These are phyloP conservation scores for Zophobas atratus DNA, from an alignment of 1,140 invertebrate genomes.

Conservation along the genomic window DNA sequence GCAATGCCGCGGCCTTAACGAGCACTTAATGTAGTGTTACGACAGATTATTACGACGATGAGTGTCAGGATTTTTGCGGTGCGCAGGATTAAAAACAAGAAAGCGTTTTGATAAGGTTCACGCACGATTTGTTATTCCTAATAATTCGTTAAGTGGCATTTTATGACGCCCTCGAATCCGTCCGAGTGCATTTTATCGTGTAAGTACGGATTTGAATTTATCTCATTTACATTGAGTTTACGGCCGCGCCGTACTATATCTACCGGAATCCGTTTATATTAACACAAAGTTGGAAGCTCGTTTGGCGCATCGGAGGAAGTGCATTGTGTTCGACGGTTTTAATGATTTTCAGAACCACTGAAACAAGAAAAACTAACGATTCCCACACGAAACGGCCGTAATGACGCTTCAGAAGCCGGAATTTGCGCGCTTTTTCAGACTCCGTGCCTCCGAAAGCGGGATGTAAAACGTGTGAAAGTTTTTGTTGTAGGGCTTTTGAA, in stretches of 20 bases:
- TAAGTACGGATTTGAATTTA: slow-evolving; percentile 38
- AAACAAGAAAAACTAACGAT: slow-evolving; percentile 37
- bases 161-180: slow-evolving; percentile 26
- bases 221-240: slow-evolving; percentile 41
- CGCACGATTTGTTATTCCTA: slow-evolving; percentile 40
- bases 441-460: too few species aligned
- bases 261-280: slow-evolving; percentile 33
- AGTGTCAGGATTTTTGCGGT: too few species aligned
- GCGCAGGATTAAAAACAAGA: slow-evolving; percentile 7
- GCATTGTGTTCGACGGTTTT: slow-evolving; percentile 26
- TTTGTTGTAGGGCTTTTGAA: too few species aligned
- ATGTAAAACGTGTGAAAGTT: too few species aligned
- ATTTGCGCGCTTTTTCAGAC: not conserved
- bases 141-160: slow-evolving; percentile 42
- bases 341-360: slow-evolving; percentile 24
- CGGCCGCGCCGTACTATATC: slow-evolving; percentile 15
- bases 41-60: too few species aligned
- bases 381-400: slow-evolving; percentile 9
- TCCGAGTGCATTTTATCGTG: slow-evolving; percentile 36
- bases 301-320: not conserved
- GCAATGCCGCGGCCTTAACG: too few species aligned
- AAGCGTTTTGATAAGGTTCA: slow-evolving; percentile 24
- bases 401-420: not conserved
- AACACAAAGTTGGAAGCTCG: slow-evolving; percentile 23
- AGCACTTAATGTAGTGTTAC: too few species aligned